Conservation (phyloP, 1,140 invertebrate species). For the Philopotamus ludificatus region DNA sequence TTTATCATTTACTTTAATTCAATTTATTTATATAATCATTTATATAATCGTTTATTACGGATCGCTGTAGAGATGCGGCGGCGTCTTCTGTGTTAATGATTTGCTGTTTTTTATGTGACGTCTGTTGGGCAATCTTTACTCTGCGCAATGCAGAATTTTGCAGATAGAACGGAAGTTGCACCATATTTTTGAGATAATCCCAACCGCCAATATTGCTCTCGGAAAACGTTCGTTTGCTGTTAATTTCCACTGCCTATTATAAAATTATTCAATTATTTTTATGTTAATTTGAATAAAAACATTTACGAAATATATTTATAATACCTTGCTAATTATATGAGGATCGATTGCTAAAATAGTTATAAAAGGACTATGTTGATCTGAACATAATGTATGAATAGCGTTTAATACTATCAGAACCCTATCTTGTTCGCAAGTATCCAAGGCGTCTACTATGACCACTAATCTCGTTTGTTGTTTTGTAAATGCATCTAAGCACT, state of each 20-base stretch:
- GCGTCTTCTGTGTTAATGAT: constrained; percentile 54
- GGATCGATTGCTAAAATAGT: constrained; percentile 94
- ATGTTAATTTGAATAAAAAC: not conserved
- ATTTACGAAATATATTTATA: constrained; percentile 19
- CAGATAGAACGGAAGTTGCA: constrained; percentile 96
- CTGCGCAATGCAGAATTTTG: constrained; percentile 93
- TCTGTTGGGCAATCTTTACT: constrained; percentile 83
- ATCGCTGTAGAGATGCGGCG: constrained; percentile 52
- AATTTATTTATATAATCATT: too few relatives aligned
- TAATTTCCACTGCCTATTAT: constrained; percentile 83
- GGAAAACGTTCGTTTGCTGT: constrained; percentile 79
- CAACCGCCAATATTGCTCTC: constrained; percentile 90
- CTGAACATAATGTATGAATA: constrained; percentile 91
- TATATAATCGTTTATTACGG: constrained; percentile 44
- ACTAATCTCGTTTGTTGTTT: constrained; percentile 90
- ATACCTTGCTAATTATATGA: constrained; percentile 92
- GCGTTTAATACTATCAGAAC: constrained; percentile 91
- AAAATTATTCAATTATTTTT: constrained; percentile 10
- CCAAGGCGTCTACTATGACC: constrained; percentile 93
- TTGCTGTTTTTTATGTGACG: constrained; percentile 63
- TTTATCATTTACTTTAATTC: constrained; percentile 2
- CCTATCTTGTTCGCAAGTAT: constrained; percentile 97
- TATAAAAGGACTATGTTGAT: constrained; percentile 89
- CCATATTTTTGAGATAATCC: constrained; percentile 94
- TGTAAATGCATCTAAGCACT: constrained; percentile 88